Percentiles rank a stretch among this genome's conserved stretches.
These are phyloP conservation scores for Myotis vivesi DNA, from an alignment of 2,797 vertebrate species.

Conservation along the genomic window DNA sequence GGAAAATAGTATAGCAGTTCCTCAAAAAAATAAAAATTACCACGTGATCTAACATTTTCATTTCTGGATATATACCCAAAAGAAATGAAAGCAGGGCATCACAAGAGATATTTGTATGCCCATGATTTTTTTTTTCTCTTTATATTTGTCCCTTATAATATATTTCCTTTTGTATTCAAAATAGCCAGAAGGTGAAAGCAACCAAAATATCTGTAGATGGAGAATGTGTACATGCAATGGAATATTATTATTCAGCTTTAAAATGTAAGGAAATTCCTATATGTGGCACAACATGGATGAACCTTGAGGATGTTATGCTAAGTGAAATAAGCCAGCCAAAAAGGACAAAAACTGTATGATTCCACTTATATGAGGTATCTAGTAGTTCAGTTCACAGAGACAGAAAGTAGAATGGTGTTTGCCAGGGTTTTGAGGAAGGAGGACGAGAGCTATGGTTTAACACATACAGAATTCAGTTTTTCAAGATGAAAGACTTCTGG, in stretches of 20 bases:
- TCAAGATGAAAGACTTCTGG: not conserved
- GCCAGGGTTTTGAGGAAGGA: accelerated
- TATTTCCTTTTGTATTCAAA: no score
- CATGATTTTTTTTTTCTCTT: not conserved
- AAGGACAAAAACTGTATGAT: not conserved
- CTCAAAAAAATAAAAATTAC: not conserved
- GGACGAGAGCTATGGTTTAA: not conserved
- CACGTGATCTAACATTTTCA: not conserved
- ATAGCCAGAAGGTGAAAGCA: not conserved
- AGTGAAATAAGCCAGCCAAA: not conserved
- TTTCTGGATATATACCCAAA: not conserved
- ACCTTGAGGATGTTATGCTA: not conserved
- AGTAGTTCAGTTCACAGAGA: not conserved
- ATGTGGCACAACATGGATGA: not conserved
- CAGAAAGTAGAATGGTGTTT: not conserved
- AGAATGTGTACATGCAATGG: not conserved
- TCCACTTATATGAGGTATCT: not conserved
- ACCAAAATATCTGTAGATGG: not conserved
- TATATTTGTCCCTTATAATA: not conserved
- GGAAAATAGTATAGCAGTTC: not conserved
- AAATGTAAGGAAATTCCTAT: not conserved
- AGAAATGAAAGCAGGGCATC: not conserved
- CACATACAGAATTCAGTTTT: not conserved
- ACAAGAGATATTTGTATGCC: not conserved
- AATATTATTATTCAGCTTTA: not conserved